A percentile compares a stretch with the other conserved stretches of the same genome.
These are phyloP conservation scores for Boulengeromyrus knoepffleri DNA, from an alignment of 2,113 vertebrate genomes.

Conservation along the genomic window DNA sequence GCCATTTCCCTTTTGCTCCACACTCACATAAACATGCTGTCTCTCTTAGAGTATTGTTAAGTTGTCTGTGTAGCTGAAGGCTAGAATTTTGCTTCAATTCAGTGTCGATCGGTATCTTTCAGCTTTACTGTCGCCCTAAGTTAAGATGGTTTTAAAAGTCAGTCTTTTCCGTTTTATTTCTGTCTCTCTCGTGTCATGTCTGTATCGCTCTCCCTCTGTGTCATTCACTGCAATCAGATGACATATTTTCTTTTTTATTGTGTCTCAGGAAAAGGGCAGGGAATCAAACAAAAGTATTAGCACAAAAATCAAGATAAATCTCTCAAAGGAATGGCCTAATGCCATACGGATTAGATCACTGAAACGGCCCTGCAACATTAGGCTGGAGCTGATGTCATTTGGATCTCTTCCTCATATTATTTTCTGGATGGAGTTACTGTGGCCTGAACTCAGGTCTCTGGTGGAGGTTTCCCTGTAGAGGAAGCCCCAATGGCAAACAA, in stretches of 20 bases:
- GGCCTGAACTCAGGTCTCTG: not conserved
- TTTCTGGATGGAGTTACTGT: not conserved
- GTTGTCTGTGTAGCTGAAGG: not conserved
- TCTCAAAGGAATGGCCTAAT: not conserved
- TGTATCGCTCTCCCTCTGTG: not conserved
- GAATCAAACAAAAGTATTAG: not conserved
- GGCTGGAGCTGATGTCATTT: not conserved
- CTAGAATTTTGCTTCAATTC: not conserved
- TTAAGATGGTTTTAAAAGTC: not conserved
- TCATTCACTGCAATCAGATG: not conserved
- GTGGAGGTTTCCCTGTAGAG: not conserved
- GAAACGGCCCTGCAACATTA: not conserved
- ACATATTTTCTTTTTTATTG: not conserved
- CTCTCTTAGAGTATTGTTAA: not conserved
- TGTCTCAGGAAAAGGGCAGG: not conserved
- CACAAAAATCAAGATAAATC: not conserved
- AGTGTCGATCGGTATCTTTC: not conserved
- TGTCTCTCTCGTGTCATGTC: not conserved
- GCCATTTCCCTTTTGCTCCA: not conserved
- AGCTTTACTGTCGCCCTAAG: not conserved
- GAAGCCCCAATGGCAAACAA: not conserved
- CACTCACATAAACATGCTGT: not conserved
- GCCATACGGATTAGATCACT: not conserved
- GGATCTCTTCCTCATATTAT: not conserved
- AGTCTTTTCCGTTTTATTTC: not conserved